Evolutionary conservation across 2,888 invertebrate species (phyloP), one percentile per base, ranked within the genome.

Genomic region (Eretmocerus hayati): DNA sequence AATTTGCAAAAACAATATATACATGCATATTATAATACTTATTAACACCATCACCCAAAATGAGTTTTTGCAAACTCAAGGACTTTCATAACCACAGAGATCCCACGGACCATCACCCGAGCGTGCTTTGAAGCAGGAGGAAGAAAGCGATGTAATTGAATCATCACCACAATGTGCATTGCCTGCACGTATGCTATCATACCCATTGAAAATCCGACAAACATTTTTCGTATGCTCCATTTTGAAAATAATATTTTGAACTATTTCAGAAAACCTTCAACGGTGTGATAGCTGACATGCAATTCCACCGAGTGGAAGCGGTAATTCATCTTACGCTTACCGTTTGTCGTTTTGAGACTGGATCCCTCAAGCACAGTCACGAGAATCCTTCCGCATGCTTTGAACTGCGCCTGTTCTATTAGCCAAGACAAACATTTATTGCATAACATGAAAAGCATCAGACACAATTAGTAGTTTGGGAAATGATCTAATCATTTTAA

Each of bases 381-480:
- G 56, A 81, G 75, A 46, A 81, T 74, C 55, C 81, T 74, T 56
- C 81, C 81, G 57, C 74, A 74, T 53, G 76, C 78, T 67, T 74
- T 76, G 71, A 77, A 75, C 65, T 74, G 72, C 63, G 74, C 75
- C 74, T 77, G 74, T 59, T 75, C 76, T 75, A 65, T 64, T 57
- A 52, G 45, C 55, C 60, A 44, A 56, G 45, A 59, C 47, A 50
- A 52, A 62, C 43, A 59, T 54, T 6, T 26, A 26, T 11, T n/a
- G n/a, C n/a, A n/a, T n/a, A n/a, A n/a, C n/a, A n/a, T n/a, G n/a
- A n/a, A n/a, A n/a, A n/a, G n/a, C n/a, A n/a, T n/a, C n/a, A n/a
- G n/a, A n/a, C n/a, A n/a, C n/a, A n/a, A n/a, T n/a, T n/a, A n/a
- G n/a, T n/a, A n/a, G n/a, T n/a, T n/a, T n/a, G n/a, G n/a, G n/a